Percentiles rank a stretch among this genome's conserved stretches.
Evolutionary conservation across 1,140 invertebrate species (phyloP).

Genomic region (Gryllus bimaculatus): DNA sequence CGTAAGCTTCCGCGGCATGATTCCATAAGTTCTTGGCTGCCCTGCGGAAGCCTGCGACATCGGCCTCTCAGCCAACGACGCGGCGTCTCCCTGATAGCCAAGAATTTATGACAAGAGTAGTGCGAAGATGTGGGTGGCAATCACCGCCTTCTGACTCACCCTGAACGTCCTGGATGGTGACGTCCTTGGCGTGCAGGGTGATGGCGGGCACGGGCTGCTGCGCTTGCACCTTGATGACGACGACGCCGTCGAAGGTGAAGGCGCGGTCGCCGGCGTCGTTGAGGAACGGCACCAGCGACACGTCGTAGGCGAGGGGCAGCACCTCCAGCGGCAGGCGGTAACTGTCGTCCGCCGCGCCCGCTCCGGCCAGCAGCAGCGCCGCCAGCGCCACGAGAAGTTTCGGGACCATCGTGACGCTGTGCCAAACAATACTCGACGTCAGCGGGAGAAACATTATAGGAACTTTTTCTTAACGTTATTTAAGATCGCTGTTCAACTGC

Average conservation of each 20-base stretch:
- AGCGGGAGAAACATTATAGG: no score
- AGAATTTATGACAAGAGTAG: no score
- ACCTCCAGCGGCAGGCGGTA: neutral
- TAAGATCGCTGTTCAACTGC: no score
- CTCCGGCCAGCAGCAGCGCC: neutral
- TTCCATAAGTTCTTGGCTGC: no score
- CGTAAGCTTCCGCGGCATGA: no score
- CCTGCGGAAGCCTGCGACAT: no score
- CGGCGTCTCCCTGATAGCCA: no score
- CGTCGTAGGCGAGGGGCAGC: neutral
- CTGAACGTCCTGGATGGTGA: neutral
- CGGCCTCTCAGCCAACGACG: no score
- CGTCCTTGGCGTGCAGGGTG: neutral
- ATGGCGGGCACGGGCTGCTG: neutral
- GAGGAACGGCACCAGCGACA: neutral
- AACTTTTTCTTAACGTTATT: no score
- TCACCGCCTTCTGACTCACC: neutral
- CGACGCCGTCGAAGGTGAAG: neutral
- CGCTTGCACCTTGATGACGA: neutral
- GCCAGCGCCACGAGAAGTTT: neutral
- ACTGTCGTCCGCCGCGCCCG: neutral
- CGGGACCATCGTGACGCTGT: neutral
- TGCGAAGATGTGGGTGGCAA: no score
- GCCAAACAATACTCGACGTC: no score
- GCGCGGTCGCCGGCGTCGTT: neutral